These are phyloP conservation scores for Amiota communis DNA, from an alignment of 2,888 invertebrate genomes.

Conservation along the genomic window DNA sequence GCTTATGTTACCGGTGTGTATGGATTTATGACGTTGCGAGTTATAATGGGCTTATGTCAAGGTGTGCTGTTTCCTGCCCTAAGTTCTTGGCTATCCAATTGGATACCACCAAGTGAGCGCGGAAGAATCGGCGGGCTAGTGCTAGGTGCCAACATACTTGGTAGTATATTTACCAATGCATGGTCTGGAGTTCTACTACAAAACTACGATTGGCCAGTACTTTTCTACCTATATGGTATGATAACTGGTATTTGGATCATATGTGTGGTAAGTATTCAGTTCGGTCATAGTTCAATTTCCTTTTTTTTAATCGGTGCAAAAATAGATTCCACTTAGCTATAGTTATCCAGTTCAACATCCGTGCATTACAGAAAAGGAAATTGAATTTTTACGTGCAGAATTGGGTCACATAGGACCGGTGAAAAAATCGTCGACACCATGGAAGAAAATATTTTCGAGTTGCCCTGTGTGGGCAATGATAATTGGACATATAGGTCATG, in stretches of 20 bases:
- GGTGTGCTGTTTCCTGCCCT: conserved; percentile 88
- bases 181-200: conserved; percentile 79
- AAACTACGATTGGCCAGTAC: conserved; percentile 79
- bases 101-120: conserved; percentile 84
- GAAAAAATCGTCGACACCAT: conserved; percentile 77
- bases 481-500: conserved; percentile 78
- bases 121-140: conserved; percentile 84
- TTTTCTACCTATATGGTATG: conserved; percentile 83
- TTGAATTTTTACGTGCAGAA: conserved; percentile 77
- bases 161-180: conserved; percentile 78
- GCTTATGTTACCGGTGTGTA: conserved; percentile 57
- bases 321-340: conserved; percentile 75
- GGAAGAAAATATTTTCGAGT: conserved; percentile 79
- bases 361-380: conserved; percentile 80
- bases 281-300: conserved; percentile 72
- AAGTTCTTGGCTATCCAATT: conserved; percentile 83
- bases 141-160: conserved; percentile 81
- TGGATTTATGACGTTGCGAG: conserved; percentile 79
- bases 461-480: conserved; percentile 80
- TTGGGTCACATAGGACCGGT: conserved; percentile 75
- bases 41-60: conserved; percentile 86
- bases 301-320: conserved; percentile 73
- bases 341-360: conserved; percentile 81
- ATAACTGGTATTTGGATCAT: conserved; percentile 75
- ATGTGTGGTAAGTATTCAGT: conserved; percentile 77